phyloP scores from a whole-genome alignment of 2,797 vertebrate genomes.

The Crax fasciolata region DNA sequence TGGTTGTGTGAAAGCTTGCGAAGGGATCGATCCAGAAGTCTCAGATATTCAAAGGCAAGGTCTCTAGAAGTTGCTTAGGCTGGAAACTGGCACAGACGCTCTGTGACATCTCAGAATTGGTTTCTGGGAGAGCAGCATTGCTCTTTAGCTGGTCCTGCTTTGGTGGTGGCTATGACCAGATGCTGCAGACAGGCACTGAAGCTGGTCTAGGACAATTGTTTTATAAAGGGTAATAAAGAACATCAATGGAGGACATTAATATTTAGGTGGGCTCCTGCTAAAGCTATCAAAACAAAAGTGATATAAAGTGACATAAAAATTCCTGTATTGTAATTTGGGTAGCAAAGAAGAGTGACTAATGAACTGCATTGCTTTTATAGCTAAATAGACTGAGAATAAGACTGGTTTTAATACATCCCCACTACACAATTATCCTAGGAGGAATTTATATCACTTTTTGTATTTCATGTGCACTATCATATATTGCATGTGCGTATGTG shows the following conservation, averaged over 20 bases:
- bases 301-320: slow-evolving; percentile 40
- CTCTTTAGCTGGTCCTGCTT: background rate
- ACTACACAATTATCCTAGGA: background rate
- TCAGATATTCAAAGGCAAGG: background rate
- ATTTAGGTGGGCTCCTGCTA: slow-evolving; percentile 23
- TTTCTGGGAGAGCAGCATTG: background rate
- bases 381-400: background rate
- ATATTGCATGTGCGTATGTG: background rate
- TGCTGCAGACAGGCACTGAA: background rate
- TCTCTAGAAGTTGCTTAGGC: background rate
- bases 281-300: background rate
- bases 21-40: background rate
- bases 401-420: background rate
- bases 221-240: slow-evolving; percentile 30
- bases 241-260: background rate
- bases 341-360: slow-evolving; percentile 12
- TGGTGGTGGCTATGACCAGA: background rate
- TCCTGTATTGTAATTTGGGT: background rate
- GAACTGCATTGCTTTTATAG: slow-evolving; percentile 8
- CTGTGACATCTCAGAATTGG: background rate
- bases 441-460: slow-evolving; percentile 21
- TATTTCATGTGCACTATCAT: background rate
- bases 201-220: background rate
- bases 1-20: background rate
- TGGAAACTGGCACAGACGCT: background rate